A percentile compares a stretch with the other conserved stretches of the same genome.
Conservation (phyloP, 2,797 vertebrate species). For the Chelmon rostratus region DNA sequence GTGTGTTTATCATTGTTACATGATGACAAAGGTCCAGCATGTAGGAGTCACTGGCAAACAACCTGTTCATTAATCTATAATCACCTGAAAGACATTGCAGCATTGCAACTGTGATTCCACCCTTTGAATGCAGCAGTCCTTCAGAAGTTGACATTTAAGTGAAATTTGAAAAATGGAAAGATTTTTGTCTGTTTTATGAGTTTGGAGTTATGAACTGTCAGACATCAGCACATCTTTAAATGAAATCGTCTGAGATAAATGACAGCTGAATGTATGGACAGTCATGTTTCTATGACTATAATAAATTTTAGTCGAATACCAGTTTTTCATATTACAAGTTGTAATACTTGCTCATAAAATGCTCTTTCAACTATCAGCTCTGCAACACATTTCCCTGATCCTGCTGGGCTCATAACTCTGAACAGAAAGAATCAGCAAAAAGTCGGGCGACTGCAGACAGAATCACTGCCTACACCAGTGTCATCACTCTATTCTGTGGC, state of each 20-base stretch:
- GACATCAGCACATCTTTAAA: neutral
- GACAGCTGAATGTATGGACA: slow-evolving; percentile 1
- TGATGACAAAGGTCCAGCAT: no score
- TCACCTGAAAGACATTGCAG: neutral
- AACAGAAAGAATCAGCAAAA: slow-evolving; percentile 25
- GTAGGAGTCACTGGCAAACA: no score
- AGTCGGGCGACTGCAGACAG: slow-evolving; percentile 7
- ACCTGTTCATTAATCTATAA: no score
- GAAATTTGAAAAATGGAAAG: neutral
- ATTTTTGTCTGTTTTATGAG: slow-evolving; percentile 17
- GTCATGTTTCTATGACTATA: slow-evolving; percentile 15
- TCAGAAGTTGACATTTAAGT: neutral
- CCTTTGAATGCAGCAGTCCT: neutral
- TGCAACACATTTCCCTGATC: neutral
- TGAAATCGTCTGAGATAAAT: neutral
- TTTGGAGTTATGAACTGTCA: slow-evolving; percentile 16
- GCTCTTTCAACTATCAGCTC: slow-evolving; percentile 7
- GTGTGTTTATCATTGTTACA: no score
- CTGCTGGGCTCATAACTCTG: slow-evolving; percentile 27
- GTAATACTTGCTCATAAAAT: slow-evolving; percentile 31
- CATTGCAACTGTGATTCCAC: neutral
- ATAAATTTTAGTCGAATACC: slow-evolving; percentile 14
- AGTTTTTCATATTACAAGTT: slow-evolving; percentile 16
- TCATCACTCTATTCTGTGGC: slow-evolving; percentile 7
- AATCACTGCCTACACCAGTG: neutral